A percentile compares a stretch with the other conserved stretches of the same genome.
Evolutionary conservation across 2,113 vertebrate species (phyloP).

Genomic region (Lota lota): DNA sequence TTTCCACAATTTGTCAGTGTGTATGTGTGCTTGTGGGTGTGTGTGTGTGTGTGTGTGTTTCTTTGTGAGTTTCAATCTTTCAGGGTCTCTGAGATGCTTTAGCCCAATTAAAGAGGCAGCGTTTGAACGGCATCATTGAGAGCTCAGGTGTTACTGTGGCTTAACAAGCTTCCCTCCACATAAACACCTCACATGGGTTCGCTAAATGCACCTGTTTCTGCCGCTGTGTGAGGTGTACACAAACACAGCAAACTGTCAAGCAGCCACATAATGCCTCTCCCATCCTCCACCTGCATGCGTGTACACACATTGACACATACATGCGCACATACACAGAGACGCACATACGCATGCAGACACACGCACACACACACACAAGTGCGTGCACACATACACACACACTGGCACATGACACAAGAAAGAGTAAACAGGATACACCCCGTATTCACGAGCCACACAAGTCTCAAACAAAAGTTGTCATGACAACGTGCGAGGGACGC

Average conservation of each 20-base stretch:
- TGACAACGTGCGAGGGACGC: constrained; percentile 45
- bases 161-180: constrained; percentile 20
- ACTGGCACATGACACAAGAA: too few species aligned
- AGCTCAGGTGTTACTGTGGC: constrained; percentile 7
- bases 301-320: too few species aligned
- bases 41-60: constrained; percentile 6
- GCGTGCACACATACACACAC: too few species aligned
- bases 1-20: constrained; percentile 27
- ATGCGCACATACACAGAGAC: background rate
- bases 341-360: too few species aligned
- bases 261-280: too few species aligned
- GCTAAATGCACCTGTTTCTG: constrained; percentile 28
- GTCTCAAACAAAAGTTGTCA: constrained; percentile 54
- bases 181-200: constrained; percentile 19
- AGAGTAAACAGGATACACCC: constrained; percentile 7
- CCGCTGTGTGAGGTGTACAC: constrained; percentile 23
- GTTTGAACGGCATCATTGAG: constrained; percentile 27
- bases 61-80: constrained; percentile 1
- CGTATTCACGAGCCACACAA: background rate
- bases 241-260: constrained; percentile 8
- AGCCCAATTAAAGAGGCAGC: constrained; percentile 50
- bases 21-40: constrained; percentile 20
- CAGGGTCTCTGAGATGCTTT: constrained; percentile 26
- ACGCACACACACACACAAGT: too few species aligned
- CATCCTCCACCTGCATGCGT: too few species aligned